Evolutionary conservation across 2,797 vertebrate genomes (phyloP), one percentile per base, ranked within the genome.

Genomic region (Philypnodon macrostomus): DNA sequence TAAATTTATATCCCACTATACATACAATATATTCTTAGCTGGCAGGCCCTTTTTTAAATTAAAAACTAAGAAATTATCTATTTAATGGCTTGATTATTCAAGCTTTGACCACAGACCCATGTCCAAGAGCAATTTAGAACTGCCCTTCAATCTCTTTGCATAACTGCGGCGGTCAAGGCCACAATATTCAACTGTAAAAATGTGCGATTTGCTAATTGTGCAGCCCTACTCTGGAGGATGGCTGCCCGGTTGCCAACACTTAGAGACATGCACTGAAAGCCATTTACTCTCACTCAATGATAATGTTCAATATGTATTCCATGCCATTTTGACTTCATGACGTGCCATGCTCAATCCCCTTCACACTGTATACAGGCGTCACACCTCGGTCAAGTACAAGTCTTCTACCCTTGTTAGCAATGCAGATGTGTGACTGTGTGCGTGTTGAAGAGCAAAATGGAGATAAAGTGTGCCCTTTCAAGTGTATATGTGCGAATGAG

Each of bases 401-500:
- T 15, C 30, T 47, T 44, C 17, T 30, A 44, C 31, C 32, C 45
- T 31, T 24, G 31, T 47, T 47, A 47, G 31, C 31, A 24, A 24
- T 23, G 27, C 21, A 29, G 13, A 33, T 41, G 36, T 41, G 30
- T 42, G 13, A 44, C 24, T 31, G 19, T 53, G 36, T 53, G 13
- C 13, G 11, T 46, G 13, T 15, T 63, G 27, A 54, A 46, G 53
- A 72, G 36, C 58, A 24, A 62, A 64, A 57, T 45, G 24, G 32
- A 67, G 72, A 76, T 58, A 55, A 61, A 55, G 36, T 49, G 62
- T 40, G 52, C 42, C 52, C 67, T 74, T 75, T 74, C 47, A 59
- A 62, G 51, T 52, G 47, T 49, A 36, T 37, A 24, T 35, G 30
- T 24, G 26, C 29, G 34, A 47, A 39, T 65, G 51, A 66, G 29